Evolutionary conservation across 2,797 vertebrate genomes (phyloP), one percentile per base, ranked within the genome.

Genomic region (Protonibea diacanthus): DNA sequence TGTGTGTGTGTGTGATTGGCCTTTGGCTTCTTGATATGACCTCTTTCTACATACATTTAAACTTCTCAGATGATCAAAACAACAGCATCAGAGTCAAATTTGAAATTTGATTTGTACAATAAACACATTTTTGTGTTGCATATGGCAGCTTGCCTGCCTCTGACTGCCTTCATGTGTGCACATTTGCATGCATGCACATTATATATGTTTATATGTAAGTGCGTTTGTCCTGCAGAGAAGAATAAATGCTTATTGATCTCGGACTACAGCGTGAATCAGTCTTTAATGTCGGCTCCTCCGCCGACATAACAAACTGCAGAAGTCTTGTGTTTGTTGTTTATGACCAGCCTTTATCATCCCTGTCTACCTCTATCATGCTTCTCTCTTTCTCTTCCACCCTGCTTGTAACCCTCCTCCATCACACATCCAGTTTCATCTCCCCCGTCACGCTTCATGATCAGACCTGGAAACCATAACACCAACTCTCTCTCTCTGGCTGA

Each of bases 181-280:
- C 69, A 48, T 81, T 13, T 62, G 27, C 20, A 66, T 65, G 33
- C 48, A 13, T 38, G 45, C 20, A 58, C 29, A 72, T 57, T 58
- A 58, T 29, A 45, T 25, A 64, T 61, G 23, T 57, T 3, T 44
- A 21, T 1, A 38, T 82, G 63, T 61, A 62, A 58, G 5, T 66
- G 20, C 25, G 64, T 71, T 79, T 83, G 74, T 77, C 80, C 75
- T 52, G 33, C 61, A 63, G 45, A 70, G 73, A 81, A 76, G 75
- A 86, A 81, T 67, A 69, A 82, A 85, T 77, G 56, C 25, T 56
- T 85, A 91, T 88, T 83, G 88, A 92, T 90, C 67, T 71, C 49
- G 49, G 38, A 63, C 57, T 70, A 33, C 66, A 75, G 65, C 27
- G 17, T 76, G 63, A 86, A 73, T 53, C 9, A 0, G 18, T 76